Evolutionary conservation across 1,140 invertebrate species (phyloP), one percentile per base, ranked within the genome.

Genomic region (Drosophila virilis): DNA sequence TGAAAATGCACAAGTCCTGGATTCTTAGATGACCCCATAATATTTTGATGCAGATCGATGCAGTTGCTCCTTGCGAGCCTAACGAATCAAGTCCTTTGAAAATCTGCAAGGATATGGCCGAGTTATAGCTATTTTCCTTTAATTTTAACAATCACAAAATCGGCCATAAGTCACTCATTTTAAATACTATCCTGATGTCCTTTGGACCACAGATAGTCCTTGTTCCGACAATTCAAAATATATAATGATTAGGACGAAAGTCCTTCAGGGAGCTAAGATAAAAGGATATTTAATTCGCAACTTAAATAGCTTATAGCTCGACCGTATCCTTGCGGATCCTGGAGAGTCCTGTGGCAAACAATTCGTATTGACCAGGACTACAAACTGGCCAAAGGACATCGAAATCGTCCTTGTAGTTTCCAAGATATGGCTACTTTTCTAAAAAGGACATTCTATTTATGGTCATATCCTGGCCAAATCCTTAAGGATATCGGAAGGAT

Each of bases 311-410:
- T 0, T 10, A 15, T 37, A 54, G 35, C 51, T 37, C 51, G n/a
- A 7, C 12, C 9, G n/a, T 37, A 54, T 54, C 12, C 2, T 37
- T 37, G 9, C 13, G 1, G 12, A 52, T 52, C 32, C 32, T 52
- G 13, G n/a, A 1, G 2, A 54, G 32, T 15, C 51, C n/a, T 13
- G 7, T 15, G 8, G 4, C 32, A 5, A 54, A 37, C 3, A 10
- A 9, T 33, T 7, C 13, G 50, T 32, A 12, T 32, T 51, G 3
- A 32, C n/a, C 22, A 51, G 28, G 50, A 6, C 50, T 51, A 51
- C 32, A 28, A 51, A 13, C 28, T 51, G 32, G 10, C 50, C 50
- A 51, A 51, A 51, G 50, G 50, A 35, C n/a, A 51, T 35, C 9
- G 10, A 35, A 33, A 13, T 35, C 50, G 50, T n/a, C 32, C 32